Conservation (phyloP, 30 jellyfish, hydroid and myxozoan genomes). For the Rhopilema esculentum region DNA sequence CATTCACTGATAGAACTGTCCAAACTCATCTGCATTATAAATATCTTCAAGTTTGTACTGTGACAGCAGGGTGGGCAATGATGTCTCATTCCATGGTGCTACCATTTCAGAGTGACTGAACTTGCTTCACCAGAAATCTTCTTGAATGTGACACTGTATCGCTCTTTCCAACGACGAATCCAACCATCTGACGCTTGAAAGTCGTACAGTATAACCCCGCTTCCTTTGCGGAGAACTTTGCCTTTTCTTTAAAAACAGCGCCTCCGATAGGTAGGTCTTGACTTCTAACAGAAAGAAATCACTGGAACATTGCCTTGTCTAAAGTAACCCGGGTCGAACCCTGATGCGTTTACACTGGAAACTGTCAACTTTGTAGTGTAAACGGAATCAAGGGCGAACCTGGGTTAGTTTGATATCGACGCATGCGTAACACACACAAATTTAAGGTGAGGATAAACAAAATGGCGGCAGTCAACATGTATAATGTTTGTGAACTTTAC, state of each 20-base stretch:
- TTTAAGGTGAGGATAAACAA: too few species aligned
- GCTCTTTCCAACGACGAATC: conserved; percentile 57
- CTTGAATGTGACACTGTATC: conserved; percentile 15
- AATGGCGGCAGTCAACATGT: too few species aligned
- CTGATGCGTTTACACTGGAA: too few species aligned
- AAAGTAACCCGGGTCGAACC: too few species aligned
- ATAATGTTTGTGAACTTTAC: too few species aligned
- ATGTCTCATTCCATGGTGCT: background rate
- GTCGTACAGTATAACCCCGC: conserved; percentile 12
- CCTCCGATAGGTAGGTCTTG: too few species aligned
- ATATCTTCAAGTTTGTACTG: conserved; percentile 17
- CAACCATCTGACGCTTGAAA: conserved; percentile 72
- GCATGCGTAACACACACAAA: too few species aligned
- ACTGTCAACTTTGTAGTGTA: too few species aligned
- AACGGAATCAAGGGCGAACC: too few species aligned
- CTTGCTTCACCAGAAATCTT: background rate
- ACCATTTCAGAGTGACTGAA: background rate
- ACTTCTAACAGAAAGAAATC: too few species aligned
- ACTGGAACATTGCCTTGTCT: too few species aligned
- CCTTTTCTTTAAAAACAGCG: conserved; percentile 49
- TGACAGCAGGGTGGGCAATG: background rate
- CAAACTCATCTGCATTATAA: conserved; percentile 72
- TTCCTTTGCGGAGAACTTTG: conserved; percentile 51
- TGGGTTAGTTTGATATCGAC: too few species aligned
- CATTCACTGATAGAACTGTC: conserved; percentile 40